Evolutionary conservation across 1,140 invertebrate genomes (phyloP).

Genomic region (Venturia canescens): DNA sequence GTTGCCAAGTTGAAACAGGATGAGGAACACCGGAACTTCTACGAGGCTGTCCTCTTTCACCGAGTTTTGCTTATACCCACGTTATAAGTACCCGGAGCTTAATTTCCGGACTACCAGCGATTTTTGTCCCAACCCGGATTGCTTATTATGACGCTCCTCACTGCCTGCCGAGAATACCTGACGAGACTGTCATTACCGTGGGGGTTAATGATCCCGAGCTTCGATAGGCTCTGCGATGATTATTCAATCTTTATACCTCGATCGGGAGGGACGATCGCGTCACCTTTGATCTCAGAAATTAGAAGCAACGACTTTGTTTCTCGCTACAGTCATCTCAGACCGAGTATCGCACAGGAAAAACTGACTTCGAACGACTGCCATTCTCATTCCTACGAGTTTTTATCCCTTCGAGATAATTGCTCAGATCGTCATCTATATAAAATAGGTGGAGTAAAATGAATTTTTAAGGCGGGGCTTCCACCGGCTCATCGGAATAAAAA

Average conservation of each 20-base stretch:
- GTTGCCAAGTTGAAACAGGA: background rate
- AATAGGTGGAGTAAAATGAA: background rate
- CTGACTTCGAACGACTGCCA: no score
- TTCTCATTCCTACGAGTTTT: no score
- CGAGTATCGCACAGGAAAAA: no score
- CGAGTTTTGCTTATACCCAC: conserved; percentile 11
- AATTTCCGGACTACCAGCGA: background rate
- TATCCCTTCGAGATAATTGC: no score
- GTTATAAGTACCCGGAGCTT: conserved; percentile 10
- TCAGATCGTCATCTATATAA: no score
- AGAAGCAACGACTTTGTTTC: no score
- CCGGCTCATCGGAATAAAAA: background rate
- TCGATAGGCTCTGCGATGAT: background rate
- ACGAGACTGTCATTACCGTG: background rate
- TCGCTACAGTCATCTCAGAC: no score
- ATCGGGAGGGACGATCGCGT: no score
- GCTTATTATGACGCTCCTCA: background rate
- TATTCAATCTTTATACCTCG: no score
- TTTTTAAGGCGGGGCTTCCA: background rate
- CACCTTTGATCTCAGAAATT: no score
- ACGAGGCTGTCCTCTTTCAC: background rate
- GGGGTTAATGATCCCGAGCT: background rate
- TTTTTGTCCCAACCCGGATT: conserved; percentile 24
- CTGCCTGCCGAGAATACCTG: background rate
- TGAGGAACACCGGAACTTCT: conserved; percentile 25